These are phyloP conservation scores for Rhinoderma darwinii DNA, from an alignment of 2,113 vertebrate genomes.

Conservation along the genomic window DNA sequence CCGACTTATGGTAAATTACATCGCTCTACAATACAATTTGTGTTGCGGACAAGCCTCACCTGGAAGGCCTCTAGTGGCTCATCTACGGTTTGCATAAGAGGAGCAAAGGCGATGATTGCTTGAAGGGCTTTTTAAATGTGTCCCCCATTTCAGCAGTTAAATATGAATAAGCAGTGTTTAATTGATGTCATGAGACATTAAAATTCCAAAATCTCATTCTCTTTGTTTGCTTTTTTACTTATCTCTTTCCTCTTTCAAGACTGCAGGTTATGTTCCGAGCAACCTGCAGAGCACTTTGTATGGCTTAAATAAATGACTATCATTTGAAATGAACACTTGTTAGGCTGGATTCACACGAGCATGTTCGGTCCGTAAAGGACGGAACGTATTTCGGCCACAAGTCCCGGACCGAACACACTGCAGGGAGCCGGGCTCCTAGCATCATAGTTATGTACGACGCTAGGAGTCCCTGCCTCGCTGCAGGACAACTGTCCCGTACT, in stretches of 20 bases:
- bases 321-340: not conserved
- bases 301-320: not conserved
- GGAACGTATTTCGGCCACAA: too few species aligned
- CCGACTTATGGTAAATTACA: not conserved
- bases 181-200: conserved; percentile 28
- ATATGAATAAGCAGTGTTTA: conserved; percentile 21
- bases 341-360: too few species aligned
- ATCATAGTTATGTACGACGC: too few species aligned
- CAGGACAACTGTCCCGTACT: too few species aligned
- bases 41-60: not conserved
- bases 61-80: not conserved
- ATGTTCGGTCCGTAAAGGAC: too few species aligned
- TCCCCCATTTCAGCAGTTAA: not conserved
- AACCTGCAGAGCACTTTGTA: not conserved
- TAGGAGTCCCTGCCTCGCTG: too few species aligned
- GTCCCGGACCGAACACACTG: too few species aligned
- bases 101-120: not conserved
- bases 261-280: not conserved
- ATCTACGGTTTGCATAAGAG: not conserved
- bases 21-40: not conserved
- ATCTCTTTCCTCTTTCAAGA: not conserved
- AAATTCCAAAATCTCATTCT: not conserved
- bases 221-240: not conserved
- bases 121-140: not conserved
- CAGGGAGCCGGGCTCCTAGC: too few species aligned